phyloP scores from a whole-genome alignment of 2,888 invertebrate genomes.

The Heteromurus nitidus region DNA sequence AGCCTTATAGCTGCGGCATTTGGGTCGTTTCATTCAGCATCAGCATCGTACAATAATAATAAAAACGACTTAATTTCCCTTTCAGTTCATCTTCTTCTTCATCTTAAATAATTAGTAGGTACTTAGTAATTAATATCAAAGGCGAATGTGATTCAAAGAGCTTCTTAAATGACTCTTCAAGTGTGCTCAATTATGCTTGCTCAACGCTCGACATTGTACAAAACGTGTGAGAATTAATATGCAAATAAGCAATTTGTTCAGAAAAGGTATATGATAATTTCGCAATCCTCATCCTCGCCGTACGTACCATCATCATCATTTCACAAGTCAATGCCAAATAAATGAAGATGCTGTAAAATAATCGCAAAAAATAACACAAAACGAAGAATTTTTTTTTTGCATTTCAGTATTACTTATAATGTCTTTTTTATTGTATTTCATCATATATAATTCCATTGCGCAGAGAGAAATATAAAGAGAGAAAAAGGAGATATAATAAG shows the following conservation, averaged over 20 bases:
- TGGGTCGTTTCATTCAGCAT: too few relatives aligned
- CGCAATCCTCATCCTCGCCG: neutral
- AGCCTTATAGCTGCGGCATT: too few relatives aligned
- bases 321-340: conserved; percentile 48
- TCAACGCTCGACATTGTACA: conserved; percentile 38
- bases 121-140: conserved; percentile 62
- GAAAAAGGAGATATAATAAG: conserved; percentile 1
- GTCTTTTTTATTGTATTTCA: conserved; percentile 48
- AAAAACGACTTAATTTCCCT: conserved; percentile 56
- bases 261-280: conserved; percentile 24
- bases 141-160: conserved; percentile 48
- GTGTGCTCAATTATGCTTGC: conserved; percentile 24
- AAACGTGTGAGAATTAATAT: conserved; percentile 54
- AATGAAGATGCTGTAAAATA: conserved; percentile 30
- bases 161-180: conserved; percentile 29
- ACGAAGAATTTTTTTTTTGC: too few relatives aligned
- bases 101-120: conserved; percentile 60
- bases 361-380: conserved; percentile 20
- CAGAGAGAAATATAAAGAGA: conserved; percentile 23
- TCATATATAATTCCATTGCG: conserved; percentile 56
- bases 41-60: too few relatives aligned
- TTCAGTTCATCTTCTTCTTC: conserved; percentile 37
- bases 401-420: conserved; percentile 44
- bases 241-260: conserved; percentile 42
- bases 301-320: conserved; percentile 41